phyloP scores from a whole-genome alignment of 2,797 vertebrate species.

The Cephalopachus bancanus region DNA sequence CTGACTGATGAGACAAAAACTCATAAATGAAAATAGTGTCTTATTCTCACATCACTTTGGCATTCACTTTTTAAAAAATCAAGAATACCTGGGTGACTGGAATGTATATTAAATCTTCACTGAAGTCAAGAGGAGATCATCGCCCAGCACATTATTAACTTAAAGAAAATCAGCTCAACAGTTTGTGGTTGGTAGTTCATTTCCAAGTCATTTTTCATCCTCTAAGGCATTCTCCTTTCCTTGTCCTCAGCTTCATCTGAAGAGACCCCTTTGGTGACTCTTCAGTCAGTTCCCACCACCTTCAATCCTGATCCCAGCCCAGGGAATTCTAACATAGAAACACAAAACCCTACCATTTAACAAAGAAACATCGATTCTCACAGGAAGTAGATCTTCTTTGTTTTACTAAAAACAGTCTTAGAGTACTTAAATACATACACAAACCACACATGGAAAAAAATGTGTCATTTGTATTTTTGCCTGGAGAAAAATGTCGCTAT shows the following conservation, averaged over 20 bases:
- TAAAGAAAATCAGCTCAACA: not conserved
- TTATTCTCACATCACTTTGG: not conserved
- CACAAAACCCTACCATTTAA: conserved; percentile 71
- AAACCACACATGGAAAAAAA: conserved; percentile 84
- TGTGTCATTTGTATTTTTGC: conserved; percentile 82
- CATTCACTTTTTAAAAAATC: conserved; percentile 55
- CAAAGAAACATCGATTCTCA: conserved; percentile 80
- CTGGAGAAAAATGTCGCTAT: conserved; percentile 83
- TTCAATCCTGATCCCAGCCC: too few species aligned
- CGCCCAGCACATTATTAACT: not conserved
- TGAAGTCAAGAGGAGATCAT: not conserved
- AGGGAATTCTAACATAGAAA: not conserved
- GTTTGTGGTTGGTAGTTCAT: not conserved
- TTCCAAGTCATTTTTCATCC: conserved; percentile 11
- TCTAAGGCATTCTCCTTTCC: not conserved
- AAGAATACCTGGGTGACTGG: conserved; percentile 49
- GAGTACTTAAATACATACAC: conserved; percentile 42
- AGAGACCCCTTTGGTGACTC: not conserved
- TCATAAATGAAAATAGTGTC: not conserved
- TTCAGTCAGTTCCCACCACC: not conserved
- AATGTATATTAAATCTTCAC: conserved; percentile 45
- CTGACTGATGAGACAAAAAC: conserved; percentile 46
- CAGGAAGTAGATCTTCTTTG: conserved; percentile 82
- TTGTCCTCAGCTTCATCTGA: not conserved
- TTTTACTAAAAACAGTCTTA: conserved; percentile 85